Percentiles rank a stretch among this genome's conserved stretches.
Conservation (phyloP, 2,113 vertebrate species). For the Sminthopsis crassicaudata region DNA sequence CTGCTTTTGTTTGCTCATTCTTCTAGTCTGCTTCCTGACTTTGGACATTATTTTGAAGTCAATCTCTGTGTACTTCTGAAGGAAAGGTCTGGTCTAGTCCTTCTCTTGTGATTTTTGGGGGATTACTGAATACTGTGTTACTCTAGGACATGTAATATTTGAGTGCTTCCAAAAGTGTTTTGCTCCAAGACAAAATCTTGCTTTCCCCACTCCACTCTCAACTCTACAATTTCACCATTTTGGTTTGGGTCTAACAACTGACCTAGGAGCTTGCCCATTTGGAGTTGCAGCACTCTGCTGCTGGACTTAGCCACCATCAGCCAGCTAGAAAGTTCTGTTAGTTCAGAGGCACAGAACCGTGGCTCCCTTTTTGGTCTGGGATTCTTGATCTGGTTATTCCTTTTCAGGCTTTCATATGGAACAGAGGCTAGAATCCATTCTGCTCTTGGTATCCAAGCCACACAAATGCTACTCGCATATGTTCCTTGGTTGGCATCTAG, state of each 20-base stretch:
- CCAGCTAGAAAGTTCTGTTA: too few species aligned
- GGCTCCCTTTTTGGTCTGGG: too few species aligned
- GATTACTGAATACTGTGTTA: background rate
- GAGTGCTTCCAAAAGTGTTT: background rate
- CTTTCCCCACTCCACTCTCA: background rate
- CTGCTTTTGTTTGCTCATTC: background rate
- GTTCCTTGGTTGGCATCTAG: background rate
- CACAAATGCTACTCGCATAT: background rate
- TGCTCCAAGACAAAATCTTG: background rate
- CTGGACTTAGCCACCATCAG: too few species aligned
- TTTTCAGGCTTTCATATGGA: too few species aligned
- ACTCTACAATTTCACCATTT: background rate
- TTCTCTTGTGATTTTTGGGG: background rate
- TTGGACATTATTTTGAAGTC: background rate
- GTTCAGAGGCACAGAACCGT: too few species aligned
- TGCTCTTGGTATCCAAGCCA: background rate
- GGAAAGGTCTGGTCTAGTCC: too few species aligned
- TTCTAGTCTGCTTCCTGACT: background rate
- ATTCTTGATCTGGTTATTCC: too few species aligned
- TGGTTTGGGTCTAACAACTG: background rate
- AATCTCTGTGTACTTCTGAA: too few species aligned
- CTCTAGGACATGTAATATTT: background rate
- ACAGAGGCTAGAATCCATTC: background rate
- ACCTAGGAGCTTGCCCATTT: too few species aligned
- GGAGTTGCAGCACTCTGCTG: too few species aligned